Percentiles rank a stretch among this genome's conserved stretches.
Evolutionary conservation across 2,797 vertebrate genomes (phyloP).

Genomic region (Hippopotamyrus pictus): DNA sequence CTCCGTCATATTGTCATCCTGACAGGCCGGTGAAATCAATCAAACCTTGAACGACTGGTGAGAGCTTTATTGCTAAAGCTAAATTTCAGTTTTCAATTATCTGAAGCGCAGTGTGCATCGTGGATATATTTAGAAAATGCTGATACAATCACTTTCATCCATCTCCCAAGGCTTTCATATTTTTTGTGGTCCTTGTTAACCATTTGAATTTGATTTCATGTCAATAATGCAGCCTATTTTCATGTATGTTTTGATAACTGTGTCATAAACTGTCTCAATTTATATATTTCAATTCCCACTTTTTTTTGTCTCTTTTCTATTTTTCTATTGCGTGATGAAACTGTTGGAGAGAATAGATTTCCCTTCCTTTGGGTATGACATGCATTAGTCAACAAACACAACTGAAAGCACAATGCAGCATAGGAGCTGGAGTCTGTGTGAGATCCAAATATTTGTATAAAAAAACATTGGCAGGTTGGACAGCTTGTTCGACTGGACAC

Average conservation of each 20-base stretch:
- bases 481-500: background rate
- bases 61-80: slow-evolving; percentile 24
- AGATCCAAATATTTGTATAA: slow-evolving; percentile 2
- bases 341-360: slow-evolving; percentile 19
- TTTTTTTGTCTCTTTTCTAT: background rate
- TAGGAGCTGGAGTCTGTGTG: background rate
- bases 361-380: slow-evolving; percentile 14
- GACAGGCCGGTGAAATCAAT: slow-evolving; percentile 35
- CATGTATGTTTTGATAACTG: background rate
- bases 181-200: background rate
- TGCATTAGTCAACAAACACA: slow-evolving; percentile 25
- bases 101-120: slow-evolving; percentile 23
- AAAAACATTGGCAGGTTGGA: background rate
- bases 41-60: slow-evolving; percentile 22
- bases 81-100: slow-evolving; percentile 27
- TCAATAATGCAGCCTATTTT: background rate
- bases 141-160: slow-evolving; percentile 23
- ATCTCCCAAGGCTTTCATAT: background rate
- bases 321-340: background rate
- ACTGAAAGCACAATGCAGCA: background rate
- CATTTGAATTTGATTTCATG: slow-evolving; percentile 3
- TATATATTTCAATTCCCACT: slow-evolving; percentile 16
- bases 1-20: slow-evolving; percentile 29
- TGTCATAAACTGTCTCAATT: slow-evolving; percentile 6
- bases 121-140: slow-evolving; percentile 26